These are phyloP conservation scores for Chrysolina haemoptera DNA, from an alignment of 2,888 invertebrate genomes.

Conservation along the genomic window DNA sequence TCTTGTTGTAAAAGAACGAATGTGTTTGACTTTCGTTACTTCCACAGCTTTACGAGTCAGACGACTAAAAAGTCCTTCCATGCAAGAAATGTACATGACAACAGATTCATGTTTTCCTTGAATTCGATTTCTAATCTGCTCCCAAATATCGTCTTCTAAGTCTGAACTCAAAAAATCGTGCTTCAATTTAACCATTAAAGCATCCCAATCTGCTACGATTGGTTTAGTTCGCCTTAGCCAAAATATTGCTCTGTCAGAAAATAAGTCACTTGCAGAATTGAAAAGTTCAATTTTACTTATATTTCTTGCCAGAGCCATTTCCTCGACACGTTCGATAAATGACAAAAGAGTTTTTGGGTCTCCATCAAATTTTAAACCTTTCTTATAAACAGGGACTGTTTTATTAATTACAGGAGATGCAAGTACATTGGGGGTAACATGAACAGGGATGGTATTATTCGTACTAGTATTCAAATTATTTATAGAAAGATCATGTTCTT, in stretches of 20 bases:
- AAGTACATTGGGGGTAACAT: not conserved
- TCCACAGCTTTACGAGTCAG: not conserved
- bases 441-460: not conserved
- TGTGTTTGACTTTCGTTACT: not conserved
- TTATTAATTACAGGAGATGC: not conserved
- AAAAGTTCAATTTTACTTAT: conserved; percentile 26
- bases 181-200: too few species aligned
- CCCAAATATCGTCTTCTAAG: too few species aligned
- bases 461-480: not conserved
- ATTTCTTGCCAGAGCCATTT: too few species aligned
- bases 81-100: not conserved
- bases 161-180: too few species aligned
- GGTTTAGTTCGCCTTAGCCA: conserved; percentile 31
- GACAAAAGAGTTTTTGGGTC: conserved; percentile 31
- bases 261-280: conserved; percentile 30
- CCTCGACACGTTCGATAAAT: conserved; percentile 26
- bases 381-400: too few species aligned
- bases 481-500: not conserved
- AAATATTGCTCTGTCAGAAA: conserved; percentile 30
- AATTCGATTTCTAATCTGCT: not conserved
- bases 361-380: conserved; percentile 33
- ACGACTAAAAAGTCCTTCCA: not conserved
- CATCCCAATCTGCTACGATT: conserved; percentile 28
- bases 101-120: not conserved
- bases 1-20: not conserved